phyloP scores from a whole-genome alignment of 2,113 vertebrate genomes.

The Nerophis lumbriciformis region DNA sequence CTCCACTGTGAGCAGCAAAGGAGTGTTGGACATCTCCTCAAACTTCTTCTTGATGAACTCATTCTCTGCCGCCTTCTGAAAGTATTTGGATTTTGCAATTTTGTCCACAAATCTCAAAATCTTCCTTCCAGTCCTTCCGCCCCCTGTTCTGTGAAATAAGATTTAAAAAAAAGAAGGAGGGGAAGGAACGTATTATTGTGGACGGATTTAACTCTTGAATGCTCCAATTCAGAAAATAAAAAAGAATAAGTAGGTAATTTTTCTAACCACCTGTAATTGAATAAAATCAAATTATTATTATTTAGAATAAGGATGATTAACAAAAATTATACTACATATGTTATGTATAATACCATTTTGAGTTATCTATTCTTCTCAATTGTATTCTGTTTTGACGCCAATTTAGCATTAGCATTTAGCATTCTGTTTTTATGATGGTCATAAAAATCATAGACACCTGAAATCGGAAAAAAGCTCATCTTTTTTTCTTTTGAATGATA shows the following conservation, averaged over 20 bases:
- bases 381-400: too few relatives aligned
- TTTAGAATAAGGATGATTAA: too few relatives aligned
- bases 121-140: slow-evolving; percentile 74
- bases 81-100: slow-evolving; percentile 86
- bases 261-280: slow-evolving; percentile 38
- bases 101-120: slow-evolving; percentile 87
- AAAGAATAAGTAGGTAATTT: slow-evolving; percentile 11
- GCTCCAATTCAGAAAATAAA: slow-evolving; percentile 9
- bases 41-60: slow-evolving; percentile 90
- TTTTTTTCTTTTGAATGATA: too few relatives aligned
- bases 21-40: slow-evolving; percentile 86
- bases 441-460: too few relatives aligned
- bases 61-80: slow-evolving; percentile 84
- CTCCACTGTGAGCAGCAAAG: slow-evolving; percentile 82
- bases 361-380: too few relatives aligned
- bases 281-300: background rate
- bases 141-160: slow-evolving; percentile 48
- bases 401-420: too few relatives aligned
- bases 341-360: too few relatives aligned
- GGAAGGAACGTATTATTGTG: background rate
- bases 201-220: slow-evolving; percentile 16
- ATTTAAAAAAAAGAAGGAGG: slow-evolving; percentile 10
- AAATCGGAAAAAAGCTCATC: too few relatives aligned
- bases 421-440: too few relatives aligned
- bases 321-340: too few relatives aligned